These are phyloP conservation scores for Neolamprologus sp. DNA, from an alignment of 2,113 vertebrate genomes.

Conservation along the genomic window DNA sequence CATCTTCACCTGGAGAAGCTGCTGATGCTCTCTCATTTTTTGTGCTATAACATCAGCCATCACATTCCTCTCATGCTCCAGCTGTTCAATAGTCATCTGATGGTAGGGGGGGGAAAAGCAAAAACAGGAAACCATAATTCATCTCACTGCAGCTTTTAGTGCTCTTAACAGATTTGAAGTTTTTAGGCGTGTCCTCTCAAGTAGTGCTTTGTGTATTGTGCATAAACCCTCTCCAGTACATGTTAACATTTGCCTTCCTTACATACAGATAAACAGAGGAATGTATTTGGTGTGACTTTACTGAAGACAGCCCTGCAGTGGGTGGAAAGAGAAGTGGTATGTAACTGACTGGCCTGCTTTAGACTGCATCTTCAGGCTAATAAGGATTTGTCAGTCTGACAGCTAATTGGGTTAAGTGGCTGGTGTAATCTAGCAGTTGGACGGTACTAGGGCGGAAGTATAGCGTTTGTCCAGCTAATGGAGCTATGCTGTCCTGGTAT, in stretches of 20 bases:
- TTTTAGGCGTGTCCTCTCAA: not conserved
- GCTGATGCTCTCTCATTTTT: constrained; percentile 84
- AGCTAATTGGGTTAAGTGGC: constrained; percentile 62
- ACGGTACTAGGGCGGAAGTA: not conserved
- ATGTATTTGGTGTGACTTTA: not conserved
- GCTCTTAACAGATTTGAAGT: not conserved
- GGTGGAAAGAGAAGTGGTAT: not conserved
- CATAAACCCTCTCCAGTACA: not conserved
- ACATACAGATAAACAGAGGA: not conserved
- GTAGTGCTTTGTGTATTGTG: not conserved
- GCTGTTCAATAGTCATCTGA: constrained; percentile 78
- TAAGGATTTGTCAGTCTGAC: constrained; percentile 57
- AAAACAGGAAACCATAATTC: not conserved
- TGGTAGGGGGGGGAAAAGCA: not conserved
- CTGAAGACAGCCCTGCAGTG: not conserved
- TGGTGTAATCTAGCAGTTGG: constrained; percentile 27
- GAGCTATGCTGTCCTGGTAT: constrained; percentile 8
- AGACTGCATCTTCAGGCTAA: constrained; percentile 42
- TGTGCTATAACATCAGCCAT: constrained; percentile 77
- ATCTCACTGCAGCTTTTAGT: not conserved
- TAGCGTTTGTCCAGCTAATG: not conserved
- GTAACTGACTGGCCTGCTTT: not conserved
- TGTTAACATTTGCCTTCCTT: not conserved
- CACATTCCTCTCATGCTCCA: constrained; percentile 82
- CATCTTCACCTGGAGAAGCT: constrained; percentile 87